Percentiles rank a stretch among this genome's conserved stretches.
Evolutionary conservation across 2,113 vertebrate species (phyloP).

Genomic region (Xenopus tropicalis): UCB_Xtro_10.0 CM004443.2:207990001-207990500

Average conservation of each 20-base stretch:
- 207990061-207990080: slow-evolving; percentile 19
- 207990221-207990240: not conserved
- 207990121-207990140: slow-evolving; percentile 20
- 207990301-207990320: slow-evolving; percentile 4
- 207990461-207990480: no score
- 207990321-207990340: not conserved
- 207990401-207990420: no score
- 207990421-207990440: no score
- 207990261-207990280: not conserved
- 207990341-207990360: no score
- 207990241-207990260: not conserved
- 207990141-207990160: slow-evolving; percentile 18
- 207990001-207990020: not conserved
- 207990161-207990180: slow-evolving; percentile 4
- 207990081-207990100: slow-evolving; percentile 23
- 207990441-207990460: no score
- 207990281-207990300: slow-evolving; percentile 4
- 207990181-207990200: no score
- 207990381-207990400: no score
- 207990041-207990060: slow-evolving; percentile 19
- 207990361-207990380: no score
- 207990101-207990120: slow-evolving; percentile 31
- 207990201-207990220: no score
- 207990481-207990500: no score
- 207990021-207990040: not conserved